Evolutionary conservation across 2,113 vertebrate species (phyloP).

Genomic region (Takifugu bimaculatus): DNA sequence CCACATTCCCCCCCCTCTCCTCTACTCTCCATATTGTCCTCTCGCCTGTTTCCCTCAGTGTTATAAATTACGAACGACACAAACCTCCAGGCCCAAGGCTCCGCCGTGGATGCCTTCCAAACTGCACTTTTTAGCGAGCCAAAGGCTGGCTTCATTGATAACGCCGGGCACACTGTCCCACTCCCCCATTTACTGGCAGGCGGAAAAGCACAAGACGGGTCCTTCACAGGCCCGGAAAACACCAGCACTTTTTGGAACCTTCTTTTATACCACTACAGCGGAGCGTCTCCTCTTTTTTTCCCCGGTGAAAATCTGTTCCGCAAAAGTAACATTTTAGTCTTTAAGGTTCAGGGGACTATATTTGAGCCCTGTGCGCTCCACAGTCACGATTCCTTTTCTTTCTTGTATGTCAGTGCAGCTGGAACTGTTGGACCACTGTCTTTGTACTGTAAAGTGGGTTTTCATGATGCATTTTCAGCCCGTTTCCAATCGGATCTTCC

Average conservation of each 20-base stretch:
- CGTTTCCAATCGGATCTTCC: too few species aligned
- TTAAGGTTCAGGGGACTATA: too few species aligned
- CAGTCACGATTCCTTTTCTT: not conserved
- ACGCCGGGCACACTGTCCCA: constrained; percentile 74
- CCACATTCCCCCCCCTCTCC: constrained; percentile 64
- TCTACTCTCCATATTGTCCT: constrained; percentile 76
- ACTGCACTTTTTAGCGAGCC: constrained; percentile 69
- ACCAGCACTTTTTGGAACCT: constrained; percentile 57
- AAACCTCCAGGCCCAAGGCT: constrained; percentile 80
- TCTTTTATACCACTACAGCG: constrained; percentile 44
- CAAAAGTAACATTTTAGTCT: too few species aligned
- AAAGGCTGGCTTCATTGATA: constrained; percentile 78
- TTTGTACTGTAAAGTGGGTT: not conserved
- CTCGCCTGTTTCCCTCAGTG: constrained; percentile 78
- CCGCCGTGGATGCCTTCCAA: constrained; percentile 77
- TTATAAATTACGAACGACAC: constrained; percentile 82
- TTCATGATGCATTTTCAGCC: too few species aligned
- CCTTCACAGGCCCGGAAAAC: constrained; percentile 69
- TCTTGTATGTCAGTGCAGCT: too few species aligned
- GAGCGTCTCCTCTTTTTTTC: constrained; percentile 20
- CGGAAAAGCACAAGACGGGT: constrained; percentile 68
- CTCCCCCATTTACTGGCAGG: constrained; percentile 65
- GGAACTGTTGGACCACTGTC: too few species aligned
- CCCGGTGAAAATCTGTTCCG: too few species aligned
- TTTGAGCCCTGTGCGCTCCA: not conserved